These are phyloP conservation scores for Pagrus major DNA, from an alignment of 2,113 vertebrate genomes.

Conservation along the genomic window DNA sequence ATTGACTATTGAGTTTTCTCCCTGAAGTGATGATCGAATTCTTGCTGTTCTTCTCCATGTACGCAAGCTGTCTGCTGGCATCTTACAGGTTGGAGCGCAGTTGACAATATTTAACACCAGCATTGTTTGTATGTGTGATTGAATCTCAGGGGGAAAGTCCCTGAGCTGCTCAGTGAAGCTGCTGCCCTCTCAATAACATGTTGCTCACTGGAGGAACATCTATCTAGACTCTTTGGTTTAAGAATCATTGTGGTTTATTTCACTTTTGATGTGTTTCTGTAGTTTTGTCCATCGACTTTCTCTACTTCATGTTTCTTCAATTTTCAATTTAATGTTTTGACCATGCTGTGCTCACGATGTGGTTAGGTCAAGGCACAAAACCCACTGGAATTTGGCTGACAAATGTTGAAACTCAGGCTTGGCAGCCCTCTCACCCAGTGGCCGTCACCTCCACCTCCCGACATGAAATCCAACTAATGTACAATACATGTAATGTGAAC, in stretches of 20 bases:
- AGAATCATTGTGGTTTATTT: background rate
- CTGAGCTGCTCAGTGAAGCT: background rate
- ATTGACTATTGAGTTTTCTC: conserved; percentile 71
- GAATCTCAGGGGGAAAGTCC: background rate
- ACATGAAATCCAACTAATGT: no score
- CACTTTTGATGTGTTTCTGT: background rate
- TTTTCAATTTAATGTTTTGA: no score
- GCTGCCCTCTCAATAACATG: background rate
- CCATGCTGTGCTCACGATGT: no score
- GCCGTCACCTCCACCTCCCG: no score
- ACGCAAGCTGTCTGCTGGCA: conserved; percentile 9
- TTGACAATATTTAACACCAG: conserved; percentile 13
- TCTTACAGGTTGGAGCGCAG: background rate
- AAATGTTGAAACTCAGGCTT: no score
- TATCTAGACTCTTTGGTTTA: background rate
- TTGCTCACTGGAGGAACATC: background rate
- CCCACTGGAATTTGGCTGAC: no score
- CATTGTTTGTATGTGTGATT: background rate
- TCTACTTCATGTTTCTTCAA: no score
- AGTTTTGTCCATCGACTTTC: no score
- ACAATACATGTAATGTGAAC: no score
- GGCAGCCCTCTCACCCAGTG: no score
- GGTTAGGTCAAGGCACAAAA: no score
- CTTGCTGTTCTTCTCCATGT: conserved; percentile 38
- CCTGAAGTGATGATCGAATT: conserved; percentile 54